Conservation (phyloP, 2,888 invertebrate species). For the Ormyrus labotus region DNA sequence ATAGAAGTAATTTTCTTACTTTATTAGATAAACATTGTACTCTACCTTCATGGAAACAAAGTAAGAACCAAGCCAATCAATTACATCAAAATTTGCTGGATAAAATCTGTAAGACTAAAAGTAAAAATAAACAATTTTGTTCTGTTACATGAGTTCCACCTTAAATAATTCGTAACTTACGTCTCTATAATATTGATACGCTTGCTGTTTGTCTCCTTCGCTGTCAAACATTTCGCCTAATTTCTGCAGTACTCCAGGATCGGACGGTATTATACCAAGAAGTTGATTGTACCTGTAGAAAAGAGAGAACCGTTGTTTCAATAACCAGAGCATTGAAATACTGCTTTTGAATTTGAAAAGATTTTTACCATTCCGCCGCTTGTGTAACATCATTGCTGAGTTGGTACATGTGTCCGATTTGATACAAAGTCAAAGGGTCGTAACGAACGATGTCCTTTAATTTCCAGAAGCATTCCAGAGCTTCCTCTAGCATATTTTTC, state of each 20-base stretch:
- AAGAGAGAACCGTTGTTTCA: background rate
- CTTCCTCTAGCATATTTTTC: conserved; percentile 83
- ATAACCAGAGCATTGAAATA: background rate
- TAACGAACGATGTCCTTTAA: conserved; percentile 83
- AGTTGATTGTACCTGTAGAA: conserved; percentile 84
- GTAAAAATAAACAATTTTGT: conserved; percentile 63
- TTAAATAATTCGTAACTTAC: conserved; percentile 75
- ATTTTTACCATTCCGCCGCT: conserved; percentile 80
- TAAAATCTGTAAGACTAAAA: conserved; percentile 72
- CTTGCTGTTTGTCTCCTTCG: conserved; percentile 93
- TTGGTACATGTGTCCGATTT: conserved; percentile 88
- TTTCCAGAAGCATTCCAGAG: conserved; percentile 88
- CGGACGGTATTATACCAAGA: conserved; percentile 89
- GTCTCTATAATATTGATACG: conserved; percentile 89
- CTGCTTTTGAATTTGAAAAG: background rate
- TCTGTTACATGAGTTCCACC: background rate
- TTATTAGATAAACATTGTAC: background rate
- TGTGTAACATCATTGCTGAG: conserved; percentile 80
- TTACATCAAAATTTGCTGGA: conserved; percentile 79
- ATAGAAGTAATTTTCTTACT: background rate
- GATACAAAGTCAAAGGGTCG: conserved; percentile 86
- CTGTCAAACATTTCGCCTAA: conserved; percentile 93
- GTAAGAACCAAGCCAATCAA: conserved; percentile 93
- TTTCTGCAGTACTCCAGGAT: conserved; percentile 91
- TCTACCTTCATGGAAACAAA: conserved; percentile 87